These are phyloP conservation scores for Gerris buenoi DNA, from an alignment of 1,140 invertebrate species.

Conservation along the genomic window DNA sequence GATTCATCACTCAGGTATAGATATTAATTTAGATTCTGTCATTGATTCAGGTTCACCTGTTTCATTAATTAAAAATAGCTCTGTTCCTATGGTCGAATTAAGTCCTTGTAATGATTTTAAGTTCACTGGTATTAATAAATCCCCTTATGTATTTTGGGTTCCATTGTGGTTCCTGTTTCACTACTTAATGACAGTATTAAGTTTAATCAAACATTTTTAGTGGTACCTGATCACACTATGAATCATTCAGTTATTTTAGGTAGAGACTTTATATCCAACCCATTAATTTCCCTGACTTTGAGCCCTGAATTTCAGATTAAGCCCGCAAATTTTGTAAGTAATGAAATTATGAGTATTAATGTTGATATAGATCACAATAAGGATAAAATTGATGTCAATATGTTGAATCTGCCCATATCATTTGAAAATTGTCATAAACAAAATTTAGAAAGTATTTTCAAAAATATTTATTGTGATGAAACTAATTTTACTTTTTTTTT, in stretches of 20 bases:
- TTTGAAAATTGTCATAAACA: neutral
- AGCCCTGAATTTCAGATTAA: neutral
- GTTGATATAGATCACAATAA: neutral
- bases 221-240: neutral
- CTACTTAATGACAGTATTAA: neutral
- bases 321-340: neutral
- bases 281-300: neutral
- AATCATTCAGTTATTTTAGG: neutral
- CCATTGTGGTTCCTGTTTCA: neutral
- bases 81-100: neutral
- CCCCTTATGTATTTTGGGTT: neutral
- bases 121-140: neutral
- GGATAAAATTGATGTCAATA: neutral
- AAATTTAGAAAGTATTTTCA: neutral
- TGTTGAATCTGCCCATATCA: neutral
- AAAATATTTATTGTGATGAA: neutral
- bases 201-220: neutral
- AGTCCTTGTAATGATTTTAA: neutral
- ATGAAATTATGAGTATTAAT: neutral
- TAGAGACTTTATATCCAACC: neutral
- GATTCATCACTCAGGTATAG: neutral
- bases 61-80: neutral
- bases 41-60: neutral
- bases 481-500: neutral
- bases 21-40: neutral